Evolutionary conservation across 2,888 invertebrate genomes (phyloP).

Genomic region (Folsomia candida): DNA sequence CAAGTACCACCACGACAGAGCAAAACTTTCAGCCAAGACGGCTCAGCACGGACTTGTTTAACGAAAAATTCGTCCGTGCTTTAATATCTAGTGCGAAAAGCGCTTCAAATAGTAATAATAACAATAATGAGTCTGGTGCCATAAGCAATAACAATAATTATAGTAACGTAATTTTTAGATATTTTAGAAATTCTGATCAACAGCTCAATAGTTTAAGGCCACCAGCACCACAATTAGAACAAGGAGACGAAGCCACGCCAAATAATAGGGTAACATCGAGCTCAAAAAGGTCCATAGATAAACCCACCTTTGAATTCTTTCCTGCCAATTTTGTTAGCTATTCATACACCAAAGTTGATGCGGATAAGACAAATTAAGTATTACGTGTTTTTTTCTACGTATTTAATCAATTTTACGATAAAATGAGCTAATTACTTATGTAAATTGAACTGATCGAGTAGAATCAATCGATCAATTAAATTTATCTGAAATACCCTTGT

Average conservation of each 20-base stretch:
- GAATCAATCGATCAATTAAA: neutral
- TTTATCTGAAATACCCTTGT: neutral
- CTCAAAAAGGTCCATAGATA: neutral
- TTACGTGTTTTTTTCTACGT: neutral
- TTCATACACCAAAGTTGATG: neutral
- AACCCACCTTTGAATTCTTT: constrained; percentile 3
- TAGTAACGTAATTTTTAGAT: neutral
- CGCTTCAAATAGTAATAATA: neutral
- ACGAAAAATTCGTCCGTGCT: neutral
- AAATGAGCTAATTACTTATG: neutral
- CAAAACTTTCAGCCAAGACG: neutral
- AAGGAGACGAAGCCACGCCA: neutral
- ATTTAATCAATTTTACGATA: neutral
- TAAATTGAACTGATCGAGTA: neutral
- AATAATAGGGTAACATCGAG: neutral
- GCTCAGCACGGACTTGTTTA: neutral
- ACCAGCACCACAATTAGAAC: too few relatives aligned
- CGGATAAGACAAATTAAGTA: neutral
- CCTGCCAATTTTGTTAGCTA: constrained; percentile 10
- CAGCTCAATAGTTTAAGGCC: neutral
- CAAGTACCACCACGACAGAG: neutral
- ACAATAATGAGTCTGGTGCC: neutral
- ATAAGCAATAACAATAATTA: neutral
- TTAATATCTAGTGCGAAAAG: neutral
- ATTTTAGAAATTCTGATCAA: neutral